Percentiles rank a stretch among this genome's conserved stretches.
Conservation (phyloP, 2,113 vertebrate species). For the Bufo bufo region DNA sequence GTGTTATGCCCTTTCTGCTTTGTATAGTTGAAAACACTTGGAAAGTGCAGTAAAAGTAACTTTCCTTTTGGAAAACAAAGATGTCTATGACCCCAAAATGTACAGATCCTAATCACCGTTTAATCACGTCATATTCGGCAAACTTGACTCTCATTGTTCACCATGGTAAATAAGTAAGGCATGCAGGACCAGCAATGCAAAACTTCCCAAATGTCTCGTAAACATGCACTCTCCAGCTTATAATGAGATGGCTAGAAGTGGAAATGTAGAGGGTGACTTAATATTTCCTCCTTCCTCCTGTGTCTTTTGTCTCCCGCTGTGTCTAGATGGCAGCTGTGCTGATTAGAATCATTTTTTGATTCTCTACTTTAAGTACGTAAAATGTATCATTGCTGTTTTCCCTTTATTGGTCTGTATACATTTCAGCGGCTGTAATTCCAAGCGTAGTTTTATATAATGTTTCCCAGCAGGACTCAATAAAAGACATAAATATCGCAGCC, state of each 20-base stretch:
- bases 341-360: slow-evolving; percentile 53
- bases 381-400: slow-evolving; percentile 48
- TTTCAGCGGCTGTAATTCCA: slow-evolving; percentile 58
- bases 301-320: slow-evolving; percentile 49
- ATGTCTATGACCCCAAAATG: slow-evolving; percentile 16
- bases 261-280: slow-evolving; percentile 38
- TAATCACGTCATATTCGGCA: neutral
- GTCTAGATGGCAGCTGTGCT: slow-evolving; percentile 53
- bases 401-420: slow-evolving; percentile 53
- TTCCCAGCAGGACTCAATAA: slow-evolving; percentile 59
- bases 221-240: slow-evolving; percentile 17
- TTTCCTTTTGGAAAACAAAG: neutral
- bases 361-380: slow-evolving; percentile 43
- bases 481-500: slow-evolving; percentile 57
- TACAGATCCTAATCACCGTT: slow-evolving; percentile 6
- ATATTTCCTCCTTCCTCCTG: slow-evolving; percentile 36
- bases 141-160: slow-evolving; percentile 33
- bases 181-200: slow-evolving; percentile 23
- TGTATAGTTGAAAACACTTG: slow-evolving; percentile 4
- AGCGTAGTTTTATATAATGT: slow-evolving; percentile 58
- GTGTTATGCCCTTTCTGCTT: neutral
- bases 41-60: neutral
- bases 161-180: slow-evolving; percentile 30
- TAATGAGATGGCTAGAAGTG: slow-evolving; percentile 13
- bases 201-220: slow-evolving; percentile 43